phyloP scores from a whole-genome alignment of 2,888 invertebrate genomes.

The Drosophila suboccidentalis region DNA sequence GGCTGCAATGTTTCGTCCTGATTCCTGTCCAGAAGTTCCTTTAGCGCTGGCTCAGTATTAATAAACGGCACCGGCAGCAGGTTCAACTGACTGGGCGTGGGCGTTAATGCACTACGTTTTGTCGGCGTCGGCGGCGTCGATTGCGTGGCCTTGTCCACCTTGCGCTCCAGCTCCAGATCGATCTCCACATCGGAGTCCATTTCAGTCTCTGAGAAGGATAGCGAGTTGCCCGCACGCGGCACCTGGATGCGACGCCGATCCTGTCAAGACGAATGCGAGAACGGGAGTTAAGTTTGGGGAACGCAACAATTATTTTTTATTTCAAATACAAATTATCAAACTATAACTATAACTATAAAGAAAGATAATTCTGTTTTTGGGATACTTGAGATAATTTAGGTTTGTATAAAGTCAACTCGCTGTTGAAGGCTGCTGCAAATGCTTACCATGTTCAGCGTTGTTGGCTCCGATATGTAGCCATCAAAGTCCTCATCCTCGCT shows the following conservation, averaged over 20 bases:
- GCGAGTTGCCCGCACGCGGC: constrained; percentile 91
- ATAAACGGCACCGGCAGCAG: constrained; percentile 2
- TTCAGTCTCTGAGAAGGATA: constrained; percentile 94
- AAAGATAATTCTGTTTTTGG: too few relatives aligned
- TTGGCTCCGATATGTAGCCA: constrained; percentile 95
- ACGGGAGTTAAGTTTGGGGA: neutral
- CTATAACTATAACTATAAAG: too few relatives aligned
- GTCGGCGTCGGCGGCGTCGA: constrained; percentile 62
- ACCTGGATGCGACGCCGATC: constrained; percentile 86
- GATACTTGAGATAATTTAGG: too few relatives aligned
- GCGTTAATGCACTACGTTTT: constrained; percentile 37
- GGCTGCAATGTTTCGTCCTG: neutral
- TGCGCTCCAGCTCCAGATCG: constrained; percentile 77
- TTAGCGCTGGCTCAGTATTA: neutral
- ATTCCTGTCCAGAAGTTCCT: neutral
- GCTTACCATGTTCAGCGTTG: constrained; percentile 84
- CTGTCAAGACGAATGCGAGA: constrained; percentile 39
- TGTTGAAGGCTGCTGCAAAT: neutral
- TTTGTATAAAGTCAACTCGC: too few relatives aligned
- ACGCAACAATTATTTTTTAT: neutral
- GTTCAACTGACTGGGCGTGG: constrained; percentile 35
- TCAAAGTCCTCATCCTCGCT: constrained; percentile 88
- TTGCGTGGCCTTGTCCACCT: constrained; percentile 68
- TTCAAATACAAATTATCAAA: neutral
- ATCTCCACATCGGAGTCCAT: constrained; percentile 89